Conservation (phyloP, 1,140 invertebrate genomes). For the Drosophila repletoides region DNA sequence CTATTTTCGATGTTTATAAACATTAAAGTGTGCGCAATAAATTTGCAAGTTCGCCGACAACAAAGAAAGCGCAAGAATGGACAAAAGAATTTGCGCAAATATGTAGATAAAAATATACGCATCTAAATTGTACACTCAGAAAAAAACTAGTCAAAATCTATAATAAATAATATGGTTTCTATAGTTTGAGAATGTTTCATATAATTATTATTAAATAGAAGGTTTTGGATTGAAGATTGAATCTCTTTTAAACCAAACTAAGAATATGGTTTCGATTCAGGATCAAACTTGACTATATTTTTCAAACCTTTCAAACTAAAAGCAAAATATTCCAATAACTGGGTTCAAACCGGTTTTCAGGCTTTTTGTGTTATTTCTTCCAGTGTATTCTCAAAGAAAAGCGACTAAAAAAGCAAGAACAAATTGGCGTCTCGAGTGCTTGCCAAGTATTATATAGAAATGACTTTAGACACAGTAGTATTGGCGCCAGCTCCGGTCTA, state of each 20-base stretch:
- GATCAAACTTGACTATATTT: too few species aligned
- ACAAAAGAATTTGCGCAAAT: conserved; percentile 41
- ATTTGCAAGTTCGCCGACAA: conserved; percentile 39
- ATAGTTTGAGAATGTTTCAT: too few species aligned
- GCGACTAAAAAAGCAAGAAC: conserved; percentile 28
- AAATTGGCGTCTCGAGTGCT: conserved; percentile 52
- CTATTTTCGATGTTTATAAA: conserved; percentile 54
- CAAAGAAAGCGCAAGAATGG: conserved; percentile 49
- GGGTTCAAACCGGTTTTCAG: too few species aligned
- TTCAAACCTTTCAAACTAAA: not conserved
- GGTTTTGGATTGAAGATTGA: too few species aligned
- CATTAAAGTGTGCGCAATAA: conserved; percentile 52
- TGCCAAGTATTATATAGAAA: conserved; percentile 39
- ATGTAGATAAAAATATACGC: conserved; percentile 5
- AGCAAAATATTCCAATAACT: too few species aligned
- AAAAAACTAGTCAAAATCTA: too few species aligned
- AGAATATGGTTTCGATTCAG: too few species aligned
- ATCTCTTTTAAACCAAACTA: too few species aligned
- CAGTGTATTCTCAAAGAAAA: conserved; percentile 16
- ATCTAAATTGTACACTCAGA: not conserved
- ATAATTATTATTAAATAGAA: too few species aligned
- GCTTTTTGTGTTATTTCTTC: too few species aligned
- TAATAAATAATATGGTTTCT: too few species aligned
- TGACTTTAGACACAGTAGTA: not conserved
- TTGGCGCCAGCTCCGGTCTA: not conserved